Evolutionary conservation across 2,113 vertebrate species (phyloP).

Genomic region (Lanius collurio): DNA sequence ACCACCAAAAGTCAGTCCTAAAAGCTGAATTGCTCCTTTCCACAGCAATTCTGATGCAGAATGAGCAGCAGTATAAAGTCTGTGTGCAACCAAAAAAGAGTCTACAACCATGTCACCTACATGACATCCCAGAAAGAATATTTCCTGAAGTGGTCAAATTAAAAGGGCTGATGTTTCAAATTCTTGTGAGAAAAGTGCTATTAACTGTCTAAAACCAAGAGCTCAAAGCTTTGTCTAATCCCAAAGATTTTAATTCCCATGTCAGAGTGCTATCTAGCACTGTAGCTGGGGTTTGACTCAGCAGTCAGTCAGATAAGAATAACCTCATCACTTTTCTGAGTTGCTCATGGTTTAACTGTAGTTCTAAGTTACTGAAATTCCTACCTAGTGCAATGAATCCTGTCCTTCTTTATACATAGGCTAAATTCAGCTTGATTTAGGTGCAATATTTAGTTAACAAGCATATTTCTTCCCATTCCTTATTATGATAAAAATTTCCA

Average conservation of each 20-base stretch:
- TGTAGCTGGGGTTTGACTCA: neutral
- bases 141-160: neutral
- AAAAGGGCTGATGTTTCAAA: neutral
- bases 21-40: neutral
- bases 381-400: neutral
- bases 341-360: neutral
- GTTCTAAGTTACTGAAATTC: neutral
- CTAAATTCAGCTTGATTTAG: neutral
- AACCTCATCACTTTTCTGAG: neutral
- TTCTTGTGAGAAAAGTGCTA: neutral
- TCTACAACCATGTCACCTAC: neutral
- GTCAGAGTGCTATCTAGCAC: neutral
- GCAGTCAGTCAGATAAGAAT: neutral
- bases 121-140: neutral
- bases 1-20: neutral
- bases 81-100: neutral
- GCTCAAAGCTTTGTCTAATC: neutral
- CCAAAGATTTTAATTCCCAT: neutral
- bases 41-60: neutral
- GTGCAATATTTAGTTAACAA: neutral
- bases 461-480: neutral
- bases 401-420: neutral
- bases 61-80: neutral
- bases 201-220: neutral
- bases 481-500: neutral